Percentiles rank a stretch among this genome's conserved stretches.
Conservation (phyloP, 92 coral and sea anemone species). For the Pocillopora grandis region DNA sequence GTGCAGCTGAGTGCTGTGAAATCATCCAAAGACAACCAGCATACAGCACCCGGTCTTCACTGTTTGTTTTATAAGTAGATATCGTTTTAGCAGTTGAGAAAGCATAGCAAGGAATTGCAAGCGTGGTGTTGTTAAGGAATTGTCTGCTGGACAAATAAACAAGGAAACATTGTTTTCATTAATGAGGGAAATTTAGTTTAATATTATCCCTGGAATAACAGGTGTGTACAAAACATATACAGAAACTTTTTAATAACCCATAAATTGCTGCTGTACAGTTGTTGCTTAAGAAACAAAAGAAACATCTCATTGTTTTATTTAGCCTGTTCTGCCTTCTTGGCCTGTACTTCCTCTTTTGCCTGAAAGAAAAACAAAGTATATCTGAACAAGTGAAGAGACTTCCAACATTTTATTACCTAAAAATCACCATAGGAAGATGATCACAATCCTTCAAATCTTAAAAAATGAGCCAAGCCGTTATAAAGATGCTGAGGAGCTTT, state of each 20-base stretch:
- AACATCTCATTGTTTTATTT: slow-evolving; percentile 32
- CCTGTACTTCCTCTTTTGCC: slow-evolving; percentile 86
- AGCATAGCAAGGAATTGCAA: neutral
- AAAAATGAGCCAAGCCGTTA: no score
- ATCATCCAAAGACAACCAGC: slow-evolving; percentile 39
- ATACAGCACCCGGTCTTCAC: slow-evolving; percentile 1
- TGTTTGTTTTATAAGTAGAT: slow-evolving; percentile 17
- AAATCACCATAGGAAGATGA: no score
- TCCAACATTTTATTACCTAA: no score
- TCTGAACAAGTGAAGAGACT: no score
- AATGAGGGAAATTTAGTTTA: no score
- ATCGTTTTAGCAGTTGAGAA: neutral
- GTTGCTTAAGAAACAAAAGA: neutral
- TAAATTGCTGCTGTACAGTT: slow-evolving; percentile 25
- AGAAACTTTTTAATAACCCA: neutral
- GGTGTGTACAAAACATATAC: slow-evolving; percentile 2
- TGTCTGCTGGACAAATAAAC: no score
- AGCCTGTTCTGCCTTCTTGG: slow-evolving; percentile 74
- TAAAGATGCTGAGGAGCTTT: no score
- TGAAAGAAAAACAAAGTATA: slow-evolving; percentile 22
- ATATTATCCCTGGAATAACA: neutral
- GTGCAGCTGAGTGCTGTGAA: slow-evolving; percentile 82
- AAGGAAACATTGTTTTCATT: no score
- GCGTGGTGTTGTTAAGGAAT: no score
- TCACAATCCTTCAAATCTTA: no score